phyloP scores from a whole-genome alignment of 1,140 invertebrate species.

The Diorhabda carinulata region DNA sequence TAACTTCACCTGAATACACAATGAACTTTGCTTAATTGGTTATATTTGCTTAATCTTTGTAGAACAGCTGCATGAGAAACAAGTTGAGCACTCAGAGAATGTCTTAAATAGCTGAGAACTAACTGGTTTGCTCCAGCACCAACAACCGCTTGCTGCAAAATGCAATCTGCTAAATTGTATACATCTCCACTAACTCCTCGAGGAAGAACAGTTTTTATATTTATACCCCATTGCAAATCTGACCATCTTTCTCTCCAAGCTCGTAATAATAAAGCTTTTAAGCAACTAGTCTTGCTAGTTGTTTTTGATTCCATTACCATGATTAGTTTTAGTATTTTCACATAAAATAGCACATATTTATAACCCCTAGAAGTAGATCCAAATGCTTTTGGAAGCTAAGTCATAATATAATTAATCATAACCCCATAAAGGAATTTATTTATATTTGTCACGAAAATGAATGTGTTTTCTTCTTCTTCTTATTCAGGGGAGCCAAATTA shows the following conservation, averaged over 20 bases:
- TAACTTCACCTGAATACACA: slow-evolving; percentile 57
- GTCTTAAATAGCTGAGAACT: slow-evolving; percentile 86
- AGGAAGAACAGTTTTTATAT: slow-evolving; percentile 82
- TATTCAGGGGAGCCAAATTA: too few species aligned
- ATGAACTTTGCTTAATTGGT: slow-evolving; percentile 82
- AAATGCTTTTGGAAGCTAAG: too few species aligned
- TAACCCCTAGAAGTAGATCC: too few species aligned
- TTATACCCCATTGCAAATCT: slow-evolving; percentile 92
- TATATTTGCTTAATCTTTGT: slow-evolving; percentile 83
- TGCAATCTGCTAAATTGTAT: slow-evolving; percentile 87
- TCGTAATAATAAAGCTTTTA: slow-evolving; percentile 79
- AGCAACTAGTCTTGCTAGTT: slow-evolving; percentile 76
- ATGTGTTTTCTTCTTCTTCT: too few species aligned
- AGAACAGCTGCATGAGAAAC: slow-evolving; percentile 87
- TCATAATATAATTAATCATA: too few species aligned
- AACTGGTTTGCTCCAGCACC: slow-evolving; percentile 87
- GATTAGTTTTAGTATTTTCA: background rate
- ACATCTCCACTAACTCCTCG: slow-evolving; percentile 85
- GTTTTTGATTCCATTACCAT: slow-evolving; percentile 67
- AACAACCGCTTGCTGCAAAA: slow-evolving; percentile 87
- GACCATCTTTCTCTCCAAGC: slow-evolving; percentile 94
- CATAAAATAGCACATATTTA: too few species aligned
- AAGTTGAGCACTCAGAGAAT: slow-evolving; percentile 84
- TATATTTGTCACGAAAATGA: too few species aligned
- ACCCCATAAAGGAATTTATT: too few species aligned